Percentiles rank a stretch among this genome's conserved stretches.
phyloP scores from a whole-genome alignment of 2,113 vertebrate genomes.

The Hippopotamus amphibius region DNA sequence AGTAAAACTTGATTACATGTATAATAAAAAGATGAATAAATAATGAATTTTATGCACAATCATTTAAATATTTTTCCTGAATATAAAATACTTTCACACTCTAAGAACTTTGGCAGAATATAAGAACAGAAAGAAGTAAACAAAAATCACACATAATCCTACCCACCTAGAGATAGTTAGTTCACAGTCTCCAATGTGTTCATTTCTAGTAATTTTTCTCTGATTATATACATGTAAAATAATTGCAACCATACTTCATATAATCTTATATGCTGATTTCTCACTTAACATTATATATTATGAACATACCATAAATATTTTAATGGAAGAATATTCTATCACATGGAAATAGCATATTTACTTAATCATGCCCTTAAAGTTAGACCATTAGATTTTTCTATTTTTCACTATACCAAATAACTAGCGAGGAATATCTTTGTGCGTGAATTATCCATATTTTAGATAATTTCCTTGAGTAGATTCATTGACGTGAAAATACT shows the following conservation, averaged over 20 bases:
- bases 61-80: constrained; percentile 38
- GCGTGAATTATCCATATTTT: constrained; percentile 6
- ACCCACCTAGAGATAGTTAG: not conserved
- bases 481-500: constrained; percentile 14
- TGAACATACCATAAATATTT: constrained; percentile 29
- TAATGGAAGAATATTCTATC: constrained; percentile 35
- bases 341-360: constrained; percentile 37
- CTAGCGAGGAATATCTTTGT: constrained; percentile 31
- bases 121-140: constrained; percentile 30
- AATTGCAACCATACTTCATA: constrained; percentile 23
- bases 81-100: not conserved
- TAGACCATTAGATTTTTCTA: not conserved
- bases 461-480: constrained; percentile 16
- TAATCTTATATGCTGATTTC: not conserved
- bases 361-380: constrained; percentile 33
- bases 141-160: not conserved
- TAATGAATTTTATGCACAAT: constrained; percentile 5
- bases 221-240: constrained; percentile 48
- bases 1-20: constrained; percentile 46
- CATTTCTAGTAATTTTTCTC: constrained; percentile 26
- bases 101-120: not conserved
- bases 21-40: constrained; percentile 37
- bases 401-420: constrained; percentile 30
- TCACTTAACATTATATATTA: constrained; percentile 34
- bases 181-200: constrained; percentile 2